These are phyloP conservation scores for Pelobates cultripes DNA, from an alignment of 2,797 vertebrate species.

Conservation along the genomic window DNA sequence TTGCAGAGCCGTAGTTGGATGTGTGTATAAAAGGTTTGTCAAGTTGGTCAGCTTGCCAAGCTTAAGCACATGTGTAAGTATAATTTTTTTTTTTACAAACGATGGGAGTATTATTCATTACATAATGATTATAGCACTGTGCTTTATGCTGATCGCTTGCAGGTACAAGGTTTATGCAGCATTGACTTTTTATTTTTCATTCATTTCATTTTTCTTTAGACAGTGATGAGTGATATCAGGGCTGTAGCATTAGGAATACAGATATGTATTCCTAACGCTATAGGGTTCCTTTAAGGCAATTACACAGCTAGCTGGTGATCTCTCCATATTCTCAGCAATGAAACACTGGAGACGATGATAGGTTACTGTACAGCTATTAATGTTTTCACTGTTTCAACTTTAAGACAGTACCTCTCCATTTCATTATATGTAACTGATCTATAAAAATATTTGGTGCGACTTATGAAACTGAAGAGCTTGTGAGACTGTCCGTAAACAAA, in stretches of 20 bases:
- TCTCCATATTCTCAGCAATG: conserved; percentile 24
- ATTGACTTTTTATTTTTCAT: conserved; percentile 43
- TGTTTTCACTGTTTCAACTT: not conserved
- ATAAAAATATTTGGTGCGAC: too few relatives aligned
- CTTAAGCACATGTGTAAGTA: too few relatives aligned
- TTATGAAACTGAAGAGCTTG: too few relatives aligned
- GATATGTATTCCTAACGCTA: too few relatives aligned
- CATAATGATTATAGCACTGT: not conserved
- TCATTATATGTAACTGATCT: not conserved
- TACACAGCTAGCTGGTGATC: conserved; percentile 23
- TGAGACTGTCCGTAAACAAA: too few relatives aligned
- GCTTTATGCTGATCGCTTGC: not conserved
- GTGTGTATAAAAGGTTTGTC: too few relatives aligned
- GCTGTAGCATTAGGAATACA: too few relatives aligned
- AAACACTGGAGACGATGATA: not conserved
- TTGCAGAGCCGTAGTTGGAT: too few relatives aligned
- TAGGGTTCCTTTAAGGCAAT: conserved; percentile 4
- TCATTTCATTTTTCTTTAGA: too few relatives aligned
- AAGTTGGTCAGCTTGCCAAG: not conserved
- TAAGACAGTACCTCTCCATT: not conserved
- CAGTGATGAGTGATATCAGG: too few relatives aligned
- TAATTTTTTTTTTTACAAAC: too few relatives aligned
- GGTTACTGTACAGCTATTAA: not conserved
- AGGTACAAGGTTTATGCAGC: conserved; percentile 20
- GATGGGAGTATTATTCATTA: not conserved